phyloP scores from a whole-genome alignment of 2,113 vertebrate genomes.

The Saguinus midas region DNA sequence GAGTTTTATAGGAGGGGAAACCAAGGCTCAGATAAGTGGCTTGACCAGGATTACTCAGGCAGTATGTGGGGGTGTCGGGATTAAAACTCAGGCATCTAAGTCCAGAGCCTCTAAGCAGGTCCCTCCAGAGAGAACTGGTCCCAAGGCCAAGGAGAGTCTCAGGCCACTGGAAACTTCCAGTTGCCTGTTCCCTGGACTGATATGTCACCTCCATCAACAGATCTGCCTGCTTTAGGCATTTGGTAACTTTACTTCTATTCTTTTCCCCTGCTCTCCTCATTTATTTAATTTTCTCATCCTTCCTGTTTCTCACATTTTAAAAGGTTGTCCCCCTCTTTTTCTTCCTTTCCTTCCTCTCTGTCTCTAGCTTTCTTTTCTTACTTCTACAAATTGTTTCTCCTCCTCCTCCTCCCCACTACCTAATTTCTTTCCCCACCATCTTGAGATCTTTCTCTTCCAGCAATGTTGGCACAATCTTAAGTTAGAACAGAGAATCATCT shows the following conservation, averaged over 20 bases:
- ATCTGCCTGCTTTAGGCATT: not conserved
- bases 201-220: not conserved
- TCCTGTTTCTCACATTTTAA: not conserved
- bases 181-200: not conserved
- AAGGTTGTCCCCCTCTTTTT: not conserved
- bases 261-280: not conserved
- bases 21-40: not conserved
- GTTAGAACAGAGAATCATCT: not conserved
- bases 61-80: not conserved
- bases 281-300: not conserved
- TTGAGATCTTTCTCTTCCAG: not conserved
- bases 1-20: not conserved
- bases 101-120: not conserved
- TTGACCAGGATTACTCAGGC: not conserved
- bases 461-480: not conserved
- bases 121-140: not conserved
- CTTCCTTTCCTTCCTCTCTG: not conserved
- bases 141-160: not conserved
- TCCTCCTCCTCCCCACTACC: too few species aligned
- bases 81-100: not conserved
- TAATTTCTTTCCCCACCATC: not conserved
- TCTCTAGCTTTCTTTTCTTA: not conserved
- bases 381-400: not conserved
- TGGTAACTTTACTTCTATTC: not conserved
- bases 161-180: not conserved